Evolutionary conservation across 30 jellyfish, hydroid and myxozoan genomes (phyloP).

Genomic region (Hydractinia symbiolongicarpus): DNA sequence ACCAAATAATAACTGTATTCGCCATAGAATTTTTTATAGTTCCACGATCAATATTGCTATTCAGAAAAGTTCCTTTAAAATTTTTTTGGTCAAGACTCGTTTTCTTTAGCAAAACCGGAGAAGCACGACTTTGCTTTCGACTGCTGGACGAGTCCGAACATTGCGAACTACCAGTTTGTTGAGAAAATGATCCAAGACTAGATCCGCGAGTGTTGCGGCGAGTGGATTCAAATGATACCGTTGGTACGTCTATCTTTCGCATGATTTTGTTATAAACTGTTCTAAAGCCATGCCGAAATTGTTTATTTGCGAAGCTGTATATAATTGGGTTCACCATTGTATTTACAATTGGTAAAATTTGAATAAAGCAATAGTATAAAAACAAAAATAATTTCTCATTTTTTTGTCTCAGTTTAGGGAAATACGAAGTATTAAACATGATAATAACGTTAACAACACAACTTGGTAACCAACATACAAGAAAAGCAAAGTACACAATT

Average conservation of each 20-base stretch:
- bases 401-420: slow-evolving; percentile 16
- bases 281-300: slow-evolving; percentile 64
- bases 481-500: slow-evolving; percentile 74
- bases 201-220: too few relatives aligned
- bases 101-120: too few relatives aligned
- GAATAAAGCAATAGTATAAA: slow-evolving; percentile 36
- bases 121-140: too few relatives aligned
- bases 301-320: slow-evolving; percentile 59
- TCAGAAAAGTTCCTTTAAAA: too few relatives aligned
- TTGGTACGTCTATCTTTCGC: background rate
- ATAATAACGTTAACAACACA: slow-evolving; percentile 39
- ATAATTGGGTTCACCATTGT: slow-evolving; percentile 79
- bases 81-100: too few relatives aligned
- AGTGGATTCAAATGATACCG: too few relatives aligned
- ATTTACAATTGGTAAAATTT: slow-evolving; percentile 61
- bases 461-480: slow-evolving; percentile 82
- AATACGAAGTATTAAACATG: slow-evolving; percentile 38
- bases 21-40: too few relatives aligned
- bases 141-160: too few relatives aligned
- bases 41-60: too few relatives aligned
- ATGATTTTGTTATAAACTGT: background rate
- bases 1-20: too few relatives aligned
- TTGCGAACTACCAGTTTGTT: too few relatives aligned
- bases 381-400: slow-evolving; percentile 33
- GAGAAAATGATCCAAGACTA: too few relatives aligned